These are phyloP conservation scores for Heterotilapia buettikoferi DNA, from an alignment of 2,113 vertebrate species.

Conservation along the genomic window DNA sequence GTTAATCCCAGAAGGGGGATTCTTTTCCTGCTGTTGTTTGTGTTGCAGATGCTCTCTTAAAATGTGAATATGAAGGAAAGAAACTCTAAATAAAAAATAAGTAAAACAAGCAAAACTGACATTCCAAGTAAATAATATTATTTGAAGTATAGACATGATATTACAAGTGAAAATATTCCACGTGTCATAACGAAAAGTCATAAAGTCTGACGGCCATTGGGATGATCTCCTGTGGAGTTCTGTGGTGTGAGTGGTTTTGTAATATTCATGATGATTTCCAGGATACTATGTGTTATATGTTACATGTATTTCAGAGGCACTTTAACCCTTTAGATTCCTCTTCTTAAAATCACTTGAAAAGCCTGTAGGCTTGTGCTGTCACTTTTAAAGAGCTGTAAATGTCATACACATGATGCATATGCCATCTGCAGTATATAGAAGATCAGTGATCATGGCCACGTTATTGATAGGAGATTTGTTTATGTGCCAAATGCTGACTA, in stretches of 20 bases:
- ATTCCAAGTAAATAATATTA: background rate
- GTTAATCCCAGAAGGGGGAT: background rate
- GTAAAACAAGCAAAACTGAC: background rate
- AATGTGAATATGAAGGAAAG: background rate
- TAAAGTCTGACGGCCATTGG: background rate
- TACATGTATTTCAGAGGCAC: background rate
- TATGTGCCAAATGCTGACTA: constrained; percentile 14
- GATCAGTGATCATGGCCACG: background rate
- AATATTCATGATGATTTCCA: background rate
- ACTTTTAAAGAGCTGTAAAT: background rate
- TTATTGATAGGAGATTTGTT: background rate
- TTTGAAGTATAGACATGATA: background rate
- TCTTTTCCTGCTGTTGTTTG: background rate
- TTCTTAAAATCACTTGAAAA: background rate
- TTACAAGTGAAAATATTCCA: background rate
- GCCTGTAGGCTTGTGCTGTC: background rate
- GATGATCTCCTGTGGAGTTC: background rate
- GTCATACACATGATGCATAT: background rate
- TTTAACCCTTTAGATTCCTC: background rate
- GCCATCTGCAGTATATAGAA: background rate
- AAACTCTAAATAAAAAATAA: background rate
- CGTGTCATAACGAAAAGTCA: background rate
- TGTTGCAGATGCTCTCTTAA: background rate
- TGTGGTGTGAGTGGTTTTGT: background rate
- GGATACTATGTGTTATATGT: background rate